Base-by-base conservation (phyloP, 2,888 invertebrate species). In the Hecatera dysodea region DNA sequence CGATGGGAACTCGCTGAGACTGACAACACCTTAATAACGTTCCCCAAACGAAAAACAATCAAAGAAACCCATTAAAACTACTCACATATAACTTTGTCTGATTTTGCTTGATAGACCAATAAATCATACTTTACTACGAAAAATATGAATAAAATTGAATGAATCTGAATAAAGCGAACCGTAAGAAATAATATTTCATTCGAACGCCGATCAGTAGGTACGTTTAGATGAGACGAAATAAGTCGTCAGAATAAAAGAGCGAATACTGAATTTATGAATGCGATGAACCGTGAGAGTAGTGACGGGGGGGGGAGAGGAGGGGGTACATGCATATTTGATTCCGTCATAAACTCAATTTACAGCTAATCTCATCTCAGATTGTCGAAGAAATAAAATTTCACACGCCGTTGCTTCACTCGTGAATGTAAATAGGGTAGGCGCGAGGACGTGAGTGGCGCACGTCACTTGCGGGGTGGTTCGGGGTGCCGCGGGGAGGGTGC, bases 361-460 rank as follows among this genome's bases (percentile, higher is more conserved):
- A 94, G 95, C 94, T 95, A 95, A 95, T 95, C 95, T 93, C 90
- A 93, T 95, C 91, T 93, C 92, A 94, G 95, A 95, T 95, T 95
- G 95, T 94, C 94, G 94, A 93, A 93, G 94, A 95, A 95, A 95
- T 95, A 95, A 95, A 95, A 95, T 95, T 94, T 95, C 93, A 93
- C 93, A 93, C 94, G 89, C 92, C 93, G 93, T 90, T 93, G 94
- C 86, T 75, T 91, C 88, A 88, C 89, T 91, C 91, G 91, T 90
- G 91, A 93, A 93, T 93, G 92, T 93, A 94, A 94, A 94, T 93
- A 92, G 90, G 90, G 87, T 81, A 87, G 88, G 88, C 88, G 90
- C 79, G 72, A 81, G 75, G 75, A 75, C 64, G 77, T 74, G 78
- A 78, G 83, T 76, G 80, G 81, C 69, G 80, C 80, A 76, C 81